phyloP scores from a whole-genome alignment of 2,888 invertebrate genomes.

The Baronia brevicornis region DNA sequence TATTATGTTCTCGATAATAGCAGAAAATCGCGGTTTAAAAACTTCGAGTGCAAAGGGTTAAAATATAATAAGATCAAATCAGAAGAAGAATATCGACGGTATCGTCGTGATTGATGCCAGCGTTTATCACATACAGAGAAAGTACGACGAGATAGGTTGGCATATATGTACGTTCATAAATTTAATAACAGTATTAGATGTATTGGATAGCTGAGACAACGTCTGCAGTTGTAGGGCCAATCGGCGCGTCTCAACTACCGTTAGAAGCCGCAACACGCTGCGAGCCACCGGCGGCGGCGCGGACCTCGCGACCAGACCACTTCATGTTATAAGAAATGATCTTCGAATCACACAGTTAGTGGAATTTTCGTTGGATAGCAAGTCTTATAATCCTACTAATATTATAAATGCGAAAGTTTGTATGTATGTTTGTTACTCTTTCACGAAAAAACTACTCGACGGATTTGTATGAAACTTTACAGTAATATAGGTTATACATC shows the following conservation, averaged over 20 bases:
- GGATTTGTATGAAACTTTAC: too few relatives aligned
- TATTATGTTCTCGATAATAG: too few relatives aligned
- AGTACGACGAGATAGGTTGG: constrained; percentile 46
- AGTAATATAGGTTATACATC: too few relatives aligned
- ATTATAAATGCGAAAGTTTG: too few relatives aligned
- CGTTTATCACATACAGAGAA: constrained; percentile 59
- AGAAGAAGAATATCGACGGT: constrained; percentile 43
- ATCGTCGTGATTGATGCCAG: constrained; percentile 53
- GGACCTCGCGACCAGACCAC: constrained; percentile 47
- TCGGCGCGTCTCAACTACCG: constrained; percentile 49
- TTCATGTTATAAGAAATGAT: constrained; percentile 53
- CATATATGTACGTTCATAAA: constrained; percentile 53
- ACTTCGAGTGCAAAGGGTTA: too few relatives aligned
- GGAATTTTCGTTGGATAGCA: too few relatives aligned
- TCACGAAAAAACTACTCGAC: too few relatives aligned
- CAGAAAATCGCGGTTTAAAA: too few relatives aligned
- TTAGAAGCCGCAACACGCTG: constrained; percentile 38
- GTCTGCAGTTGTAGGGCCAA: constrained; percentile 59
- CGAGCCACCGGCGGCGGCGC: constrained; percentile 31
- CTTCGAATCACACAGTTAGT: constrained; percentile 48
- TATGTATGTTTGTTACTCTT: too few relatives aligned
- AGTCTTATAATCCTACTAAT: too few relatives aligned
- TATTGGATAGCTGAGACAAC: constrained; percentile 62
- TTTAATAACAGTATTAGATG: constrained; percentile 70
- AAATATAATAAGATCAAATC: constrained; percentile 47